Evolutionary conservation across 2,888 invertebrate genomes (phyloP).

Genomic region (Catotricha subobsoleta): DNA sequence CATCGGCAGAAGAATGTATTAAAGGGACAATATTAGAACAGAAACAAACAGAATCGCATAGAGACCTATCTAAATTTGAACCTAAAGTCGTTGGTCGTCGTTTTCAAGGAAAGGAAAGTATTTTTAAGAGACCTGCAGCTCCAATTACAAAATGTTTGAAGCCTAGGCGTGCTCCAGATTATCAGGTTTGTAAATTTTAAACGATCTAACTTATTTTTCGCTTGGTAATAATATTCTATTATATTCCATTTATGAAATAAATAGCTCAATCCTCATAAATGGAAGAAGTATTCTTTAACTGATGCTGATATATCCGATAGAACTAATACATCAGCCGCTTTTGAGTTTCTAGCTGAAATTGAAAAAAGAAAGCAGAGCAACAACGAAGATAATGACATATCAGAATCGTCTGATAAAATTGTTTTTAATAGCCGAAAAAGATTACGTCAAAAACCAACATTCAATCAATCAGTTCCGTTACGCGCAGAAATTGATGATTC

Average conservation of each 20-base stretch:
- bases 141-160: conserved; percentile 38
- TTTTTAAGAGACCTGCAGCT: conserved; percentile 56
- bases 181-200: conserved; percentile 18
- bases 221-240: too few species aligned
- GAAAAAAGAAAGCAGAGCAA: conserved; percentile 32
- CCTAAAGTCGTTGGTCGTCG: conserved; percentile 12
- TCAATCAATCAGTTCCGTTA: conserved; percentile 12
- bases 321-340: conserved; percentile 58
- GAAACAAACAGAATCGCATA: conserved; percentile 15
- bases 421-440: conserved; percentile 13
- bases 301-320: conserved; percentile 71
- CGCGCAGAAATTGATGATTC: conserved; percentile 9
- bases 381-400: conserved; percentile 8
- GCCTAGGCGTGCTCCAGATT: conserved; percentile 31
- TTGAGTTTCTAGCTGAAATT: conserved; percentile 53
- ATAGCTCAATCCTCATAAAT: conserved; percentile 60
- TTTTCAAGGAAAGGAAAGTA: conserved; percentile 43
- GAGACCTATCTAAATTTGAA: neutral
- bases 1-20: conserved; percentile 39
- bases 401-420: conserved; percentile 12
- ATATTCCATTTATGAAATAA: conserved; percentile 25
- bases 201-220: neutral
- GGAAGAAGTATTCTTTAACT: conserved; percentile 60
- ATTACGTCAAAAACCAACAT: neutral
- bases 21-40: conserved; percentile 29